phyloP scores from a whole-genome alignment of 2,888 invertebrate genomes.

The Sphinx pinastri region DNA sequence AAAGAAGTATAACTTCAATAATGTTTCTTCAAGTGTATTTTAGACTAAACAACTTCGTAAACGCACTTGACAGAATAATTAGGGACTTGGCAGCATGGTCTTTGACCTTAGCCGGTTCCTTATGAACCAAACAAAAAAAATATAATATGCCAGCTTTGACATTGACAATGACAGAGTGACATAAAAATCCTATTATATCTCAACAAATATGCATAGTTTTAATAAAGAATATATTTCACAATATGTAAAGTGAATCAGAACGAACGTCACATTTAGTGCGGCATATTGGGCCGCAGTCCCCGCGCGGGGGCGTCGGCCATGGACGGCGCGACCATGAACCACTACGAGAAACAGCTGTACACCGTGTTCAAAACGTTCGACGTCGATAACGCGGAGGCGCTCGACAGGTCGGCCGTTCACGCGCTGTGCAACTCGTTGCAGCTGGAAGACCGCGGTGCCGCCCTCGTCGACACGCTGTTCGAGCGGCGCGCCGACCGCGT shows the following conservation, averaged over 20 bases:
- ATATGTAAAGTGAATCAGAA: neutral
- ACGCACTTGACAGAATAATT: neutral
- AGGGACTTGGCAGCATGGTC: too few species aligned
- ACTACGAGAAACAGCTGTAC: conserved; percentile 92
- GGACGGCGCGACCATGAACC: conserved; percentile 84
- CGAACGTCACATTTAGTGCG: neutral
- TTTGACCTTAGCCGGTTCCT: too few species aligned
- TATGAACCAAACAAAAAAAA: too few species aligned
- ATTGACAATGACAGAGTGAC: conserved; percentile 35
- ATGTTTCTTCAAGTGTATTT: neutral
- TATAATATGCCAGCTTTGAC: neutral
- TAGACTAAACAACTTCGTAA: neutral
- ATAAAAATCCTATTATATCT: conserved; percentile 29
- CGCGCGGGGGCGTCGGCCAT: conserved; percentile 44
- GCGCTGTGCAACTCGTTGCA: conserved; percentile 90
- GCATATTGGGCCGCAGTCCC: conserved; percentile 7
- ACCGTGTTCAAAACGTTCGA: conserved; percentile 92
- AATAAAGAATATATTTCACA: neutral
- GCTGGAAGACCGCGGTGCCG: conserved; percentile 88
- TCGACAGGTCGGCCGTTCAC: conserved; percentile 87
- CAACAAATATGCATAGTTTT: neutral
- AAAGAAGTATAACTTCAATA: too few species aligned
- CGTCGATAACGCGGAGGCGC: conserved; percentile 86
- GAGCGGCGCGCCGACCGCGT: conserved; percentile 74
- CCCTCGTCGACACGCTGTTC: conserved; percentile 85